A percentile compares a stretch with the other conserved stretches of the same genome.
Evolutionary conservation across 2,113 vertebrate species (phyloP).

Genomic region (Engraulis encrasicolus): DNA sequence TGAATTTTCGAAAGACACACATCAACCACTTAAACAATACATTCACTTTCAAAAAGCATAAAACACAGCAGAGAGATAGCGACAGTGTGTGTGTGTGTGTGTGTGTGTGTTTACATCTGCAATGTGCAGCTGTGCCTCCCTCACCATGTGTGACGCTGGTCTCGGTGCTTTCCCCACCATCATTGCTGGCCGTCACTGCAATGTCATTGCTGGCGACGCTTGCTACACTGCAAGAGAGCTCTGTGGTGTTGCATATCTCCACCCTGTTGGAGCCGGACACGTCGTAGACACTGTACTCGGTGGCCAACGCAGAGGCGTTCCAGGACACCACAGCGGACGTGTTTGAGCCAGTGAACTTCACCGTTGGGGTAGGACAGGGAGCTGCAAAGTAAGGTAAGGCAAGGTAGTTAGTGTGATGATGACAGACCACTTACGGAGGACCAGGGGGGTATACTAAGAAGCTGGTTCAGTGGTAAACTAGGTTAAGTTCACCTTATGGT

Average conservation of each 20-base stretch:
- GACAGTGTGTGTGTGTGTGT: not conserved
- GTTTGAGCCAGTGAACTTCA: constrained; percentile 47
- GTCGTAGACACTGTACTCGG: constrained; percentile 63
- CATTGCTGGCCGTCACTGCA: constrained; percentile 67
- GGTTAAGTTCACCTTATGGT: no score
- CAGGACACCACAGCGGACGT: constrained; percentile 63
- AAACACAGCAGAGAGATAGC: no score
- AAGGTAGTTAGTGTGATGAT: no score
- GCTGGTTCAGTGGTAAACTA: no score
- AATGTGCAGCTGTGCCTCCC: not conserved
- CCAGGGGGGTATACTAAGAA: no score
- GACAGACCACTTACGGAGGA: no score
- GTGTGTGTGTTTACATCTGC: not conserved
- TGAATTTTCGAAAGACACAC: no score
- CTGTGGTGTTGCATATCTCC: constrained; percentile 61
- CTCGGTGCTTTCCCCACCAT: constrained; percentile 66
- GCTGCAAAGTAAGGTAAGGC: constrained; percentile 53
- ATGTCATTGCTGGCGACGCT: constrained; percentile 45
- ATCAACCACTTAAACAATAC: no score
- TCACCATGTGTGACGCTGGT: not conserved
- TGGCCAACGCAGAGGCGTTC: constrained; percentile 58
- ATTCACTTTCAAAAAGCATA: no score
- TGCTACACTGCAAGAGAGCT: constrained; percentile 63
- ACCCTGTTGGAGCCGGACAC: not conserved
- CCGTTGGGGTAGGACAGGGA: constrained; percentile 69